These are phyloP conservation scores for Orchesellides sinensis DNA, from an alignment of 2,888 invertebrate species.

Conservation along the genomic window DNA sequence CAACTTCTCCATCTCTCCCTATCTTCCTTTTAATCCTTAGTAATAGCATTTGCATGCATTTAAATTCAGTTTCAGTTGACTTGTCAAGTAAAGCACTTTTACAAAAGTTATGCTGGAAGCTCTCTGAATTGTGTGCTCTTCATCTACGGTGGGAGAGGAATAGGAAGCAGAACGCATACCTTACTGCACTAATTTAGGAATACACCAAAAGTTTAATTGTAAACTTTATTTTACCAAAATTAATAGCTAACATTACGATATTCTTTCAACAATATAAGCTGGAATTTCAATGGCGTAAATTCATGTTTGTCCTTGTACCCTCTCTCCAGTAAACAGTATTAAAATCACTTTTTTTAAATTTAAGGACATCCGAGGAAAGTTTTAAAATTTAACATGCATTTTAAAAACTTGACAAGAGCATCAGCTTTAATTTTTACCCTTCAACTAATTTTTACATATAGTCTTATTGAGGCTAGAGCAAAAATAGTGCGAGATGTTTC, in stretches of 20 bases:
- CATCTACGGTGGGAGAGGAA: slow-evolving; percentile 1
- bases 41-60: slow-evolving; percentile 36
- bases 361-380: too few relatives aligned
- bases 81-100: slow-evolving; percentile 9
- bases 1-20: neutral
- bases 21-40: slow-evolving; percentile 31
- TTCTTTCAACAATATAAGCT: too few relatives aligned
- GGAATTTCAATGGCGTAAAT: too few relatives aligned
- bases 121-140: neutral
- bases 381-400: slow-evolving; percentile 37
- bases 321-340: too few relatives aligned
- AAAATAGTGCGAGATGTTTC: neutral
- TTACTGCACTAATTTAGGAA: too few relatives aligned
- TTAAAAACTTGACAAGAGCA: slow-evolving; percentile 41
- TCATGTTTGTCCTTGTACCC: too few relatives aligned
- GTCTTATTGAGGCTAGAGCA: slow-evolving; percentile 5
- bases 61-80: slow-evolving; percentile 24
- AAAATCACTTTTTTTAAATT: too few relatives aligned
- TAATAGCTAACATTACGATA: too few relatives aligned
- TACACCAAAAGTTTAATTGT: too few relatives aligned
- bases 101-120: neutral
- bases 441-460: neutral
- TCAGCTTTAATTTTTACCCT: slow-evolving; percentile 25
- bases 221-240: too few relatives aligned
- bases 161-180: neutral